phyloP scores from a whole-genome alignment of 2,888 invertebrate species.

The Meliscaeva auricollis region DNA sequence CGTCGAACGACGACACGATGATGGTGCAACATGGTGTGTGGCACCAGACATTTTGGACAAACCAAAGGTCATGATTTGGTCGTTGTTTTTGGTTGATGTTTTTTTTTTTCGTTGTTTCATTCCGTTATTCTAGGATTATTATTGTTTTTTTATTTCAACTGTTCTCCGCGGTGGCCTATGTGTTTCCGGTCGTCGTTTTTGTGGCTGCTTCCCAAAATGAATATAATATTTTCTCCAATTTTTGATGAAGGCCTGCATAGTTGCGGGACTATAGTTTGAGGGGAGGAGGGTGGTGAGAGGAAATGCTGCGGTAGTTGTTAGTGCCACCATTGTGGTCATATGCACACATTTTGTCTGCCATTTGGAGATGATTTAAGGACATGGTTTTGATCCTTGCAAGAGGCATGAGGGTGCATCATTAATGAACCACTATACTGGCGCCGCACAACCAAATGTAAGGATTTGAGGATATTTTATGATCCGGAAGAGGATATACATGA shows the following conservation, averaged over 20 bases:
- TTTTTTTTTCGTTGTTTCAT: neutral
- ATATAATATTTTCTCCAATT: slow-evolving; percentile 44
- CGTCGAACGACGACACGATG: slow-evolving; percentile 44
- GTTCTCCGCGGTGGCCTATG: neutral
- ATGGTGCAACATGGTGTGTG: slow-evolving; percentile 51
- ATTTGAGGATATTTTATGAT: slow-evolving; percentile 39
- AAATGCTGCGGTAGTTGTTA: neutral
- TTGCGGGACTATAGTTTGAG: too few relatives aligned
- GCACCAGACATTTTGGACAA: slow-evolving; percentile 61
- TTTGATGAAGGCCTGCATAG: slow-evolving; percentile 17
- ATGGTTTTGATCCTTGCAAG: slow-evolving; percentile 38
- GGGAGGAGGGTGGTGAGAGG: neutral
- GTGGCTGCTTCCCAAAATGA: slow-evolving; percentile 19
- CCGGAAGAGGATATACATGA: slow-evolving; percentile 35
- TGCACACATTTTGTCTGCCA: slow-evolving; percentile 66
- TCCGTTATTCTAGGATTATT: slow-evolving; percentile 43
- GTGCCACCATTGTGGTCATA: slow-evolving; percentile 64
- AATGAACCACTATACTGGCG: slow-evolving; percentile 36
- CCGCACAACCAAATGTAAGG: slow-evolving; percentile 26
- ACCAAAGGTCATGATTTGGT: slow-evolving; percentile 69
- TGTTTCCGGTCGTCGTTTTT: slow-evolving; percentile 2
- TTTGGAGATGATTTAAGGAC: slow-evolving; percentile 65
- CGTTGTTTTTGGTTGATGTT: slow-evolving; percentile 33
- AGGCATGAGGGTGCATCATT: slow-evolving; percentile 18
- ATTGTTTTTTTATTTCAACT: slow-evolving; percentile 13